Evolutionary conservation across 2,888 invertebrate species (phyloP), one percentile per base, ranked within the genome.

Genomic region (Drosophila yooni): DNA sequence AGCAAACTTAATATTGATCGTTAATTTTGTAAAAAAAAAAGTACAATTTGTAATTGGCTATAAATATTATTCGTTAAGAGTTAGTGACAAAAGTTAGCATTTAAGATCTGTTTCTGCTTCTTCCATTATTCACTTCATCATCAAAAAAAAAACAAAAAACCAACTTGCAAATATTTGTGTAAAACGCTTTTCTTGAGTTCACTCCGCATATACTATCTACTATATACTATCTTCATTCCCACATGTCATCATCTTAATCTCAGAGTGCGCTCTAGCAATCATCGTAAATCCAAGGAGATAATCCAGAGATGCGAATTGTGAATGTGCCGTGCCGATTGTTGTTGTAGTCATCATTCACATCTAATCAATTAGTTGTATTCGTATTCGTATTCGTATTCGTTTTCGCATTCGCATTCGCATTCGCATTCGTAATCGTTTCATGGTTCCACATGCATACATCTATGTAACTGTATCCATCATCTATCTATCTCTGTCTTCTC

Each of bases 401-500:
- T 27, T 27, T 53, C 15, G 53, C 2, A 53, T 25, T 34, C 34
- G 34, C 2, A 53, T 25, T 34, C 34, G 34, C 10, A 40, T 8
- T 40, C 40, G 40, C 3, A 43, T n/a, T 53, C 34, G 53, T 25
- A 53, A 18, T 34, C 34, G 34, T 52, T 15, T 56, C 77, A 76
- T 71, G 54, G 36, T 46, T 51, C 27, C 48, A 53, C 52, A 50
- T 48, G 43, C 53, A 68, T 43, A 40, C 52, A 33, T 68, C 43
- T 43, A 56, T 56, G 46, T 56, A 60, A 46, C 67, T 65, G 50
- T 50, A 53, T 38, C 27, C 33, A 68, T 81, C 81, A 81, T 77
- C 66, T 38, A 48, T n/a, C 69, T 76, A 52, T 73, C 78, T 60
- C 65, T 74, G 81, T 70, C 74, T 80, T 65, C 60, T 82, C 76